Percentiles rank a stretch among this genome's conserved stretches.
Evolutionary conservation across 2,113 vertebrate genomes (phyloP).

Genomic region (Euleptes europaea): DNA sequence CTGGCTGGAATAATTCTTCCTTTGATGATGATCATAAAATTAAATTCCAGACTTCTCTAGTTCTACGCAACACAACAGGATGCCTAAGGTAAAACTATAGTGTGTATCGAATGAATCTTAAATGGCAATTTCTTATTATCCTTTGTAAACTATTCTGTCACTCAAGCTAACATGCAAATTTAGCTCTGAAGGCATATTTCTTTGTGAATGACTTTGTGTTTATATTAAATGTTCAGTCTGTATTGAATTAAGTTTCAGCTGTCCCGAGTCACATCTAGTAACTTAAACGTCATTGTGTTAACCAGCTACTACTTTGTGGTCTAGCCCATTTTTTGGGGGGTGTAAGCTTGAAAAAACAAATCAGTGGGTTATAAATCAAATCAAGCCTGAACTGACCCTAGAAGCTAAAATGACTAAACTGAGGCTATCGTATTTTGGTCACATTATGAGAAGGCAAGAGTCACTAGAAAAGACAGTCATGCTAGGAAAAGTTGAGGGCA

Average conservation of each 20-base stretch:
- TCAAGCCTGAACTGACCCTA: too few relatives aligned
- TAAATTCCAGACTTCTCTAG: slow-evolving; percentile 95
- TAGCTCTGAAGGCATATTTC: neutral
- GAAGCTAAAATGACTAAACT: too few relatives aligned
- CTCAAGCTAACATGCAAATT: neutral
- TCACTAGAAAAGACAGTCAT: too few relatives aligned
- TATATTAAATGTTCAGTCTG: neutral
- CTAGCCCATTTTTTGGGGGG: neutral
- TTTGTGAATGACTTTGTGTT: slow-evolving; percentile 6
- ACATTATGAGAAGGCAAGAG: too few relatives aligned
- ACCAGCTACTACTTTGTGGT: neutral
- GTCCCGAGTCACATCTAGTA: neutral
- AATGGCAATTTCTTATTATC: neutral
- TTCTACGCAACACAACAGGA: slow-evolving; percentile 93
- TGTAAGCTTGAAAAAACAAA: neutral
- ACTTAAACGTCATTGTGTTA: neutral
- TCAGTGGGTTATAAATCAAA: too few relatives aligned
- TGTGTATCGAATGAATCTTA: slow-evolving; percentile 10
- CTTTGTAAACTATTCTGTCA: neutral
- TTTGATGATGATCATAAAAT: slow-evolving; percentile 97
- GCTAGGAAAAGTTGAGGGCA: too few relatives aligned
- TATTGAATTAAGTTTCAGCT: neutral
- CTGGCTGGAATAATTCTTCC: slow-evolving; percentile 93
- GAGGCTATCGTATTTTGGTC: too few relatives aligned
- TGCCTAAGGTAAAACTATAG: slow-evolving; percentile 87